phyloP scores from a whole-genome alignment of 2,113 vertebrate genomes.

The Todiramphus chloris region DNA sequence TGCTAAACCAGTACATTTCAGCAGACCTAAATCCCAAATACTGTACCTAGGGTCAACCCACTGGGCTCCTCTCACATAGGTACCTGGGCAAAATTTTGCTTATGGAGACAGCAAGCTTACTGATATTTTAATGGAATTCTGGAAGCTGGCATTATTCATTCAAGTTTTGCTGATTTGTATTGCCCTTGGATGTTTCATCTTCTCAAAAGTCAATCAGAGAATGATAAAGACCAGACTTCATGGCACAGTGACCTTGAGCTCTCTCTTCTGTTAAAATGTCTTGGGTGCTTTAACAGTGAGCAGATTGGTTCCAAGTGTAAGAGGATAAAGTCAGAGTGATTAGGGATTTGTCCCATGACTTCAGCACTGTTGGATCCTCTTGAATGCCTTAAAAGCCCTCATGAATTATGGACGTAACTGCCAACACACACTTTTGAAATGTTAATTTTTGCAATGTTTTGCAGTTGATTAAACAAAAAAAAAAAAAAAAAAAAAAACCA shows the following conservation, averaged over 20 bases:
- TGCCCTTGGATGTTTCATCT: background rate
- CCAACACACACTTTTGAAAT: constrained; percentile 9
- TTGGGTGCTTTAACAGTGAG: constrained; percentile 32
- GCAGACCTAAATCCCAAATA: background rate
- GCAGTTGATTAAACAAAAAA: background rate
- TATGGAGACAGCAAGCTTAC: background rate
- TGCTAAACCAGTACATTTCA: background rate
- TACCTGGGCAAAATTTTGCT: background rate
- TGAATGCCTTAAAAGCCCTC: background rate
- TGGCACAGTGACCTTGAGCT: background rate
- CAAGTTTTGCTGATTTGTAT: background rate
- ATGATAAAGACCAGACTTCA: background rate
- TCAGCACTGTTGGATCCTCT: background rate
- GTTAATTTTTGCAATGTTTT: background rate
- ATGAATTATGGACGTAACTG: background rate
- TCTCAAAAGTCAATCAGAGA: background rate
- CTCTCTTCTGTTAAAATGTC: background rate
- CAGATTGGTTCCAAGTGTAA: constrained; percentile 41
- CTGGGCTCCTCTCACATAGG: background rate
- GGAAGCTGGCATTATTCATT: background rate
- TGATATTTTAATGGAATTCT: background rate
- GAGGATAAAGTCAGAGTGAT: constrained; percentile 52
- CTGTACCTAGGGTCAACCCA: background rate
- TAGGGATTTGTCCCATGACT: constrained; percentile 55
- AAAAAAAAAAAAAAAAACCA: background rate